These are phyloP conservation scores for Asarcornis scutulata DNA, from an alignment of 2,113 vertebrate genomes.

Conservation along the genomic window DNA sequence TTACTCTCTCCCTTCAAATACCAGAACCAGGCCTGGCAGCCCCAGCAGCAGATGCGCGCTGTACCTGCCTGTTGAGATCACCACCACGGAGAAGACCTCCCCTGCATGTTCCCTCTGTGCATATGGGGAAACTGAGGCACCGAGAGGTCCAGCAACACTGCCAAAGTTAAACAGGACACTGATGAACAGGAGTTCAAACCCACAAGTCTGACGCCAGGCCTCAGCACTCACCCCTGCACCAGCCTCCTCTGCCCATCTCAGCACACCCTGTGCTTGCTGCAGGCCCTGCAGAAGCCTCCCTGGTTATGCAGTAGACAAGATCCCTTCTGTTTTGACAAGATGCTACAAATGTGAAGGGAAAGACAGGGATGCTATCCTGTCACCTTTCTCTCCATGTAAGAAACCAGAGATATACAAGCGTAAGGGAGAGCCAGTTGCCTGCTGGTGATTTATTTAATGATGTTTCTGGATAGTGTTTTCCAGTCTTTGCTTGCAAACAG, in stretches of 20 bases:
- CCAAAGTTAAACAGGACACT: not conserved
- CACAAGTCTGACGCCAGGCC: not conserved
- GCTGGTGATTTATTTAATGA: not conserved
- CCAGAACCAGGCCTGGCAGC: not conserved
- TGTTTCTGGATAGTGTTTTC: not conserved
- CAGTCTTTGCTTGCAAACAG: not conserved
- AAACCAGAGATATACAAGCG: not conserved
- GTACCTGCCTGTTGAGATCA: not conserved
- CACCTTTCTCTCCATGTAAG: not conserved
- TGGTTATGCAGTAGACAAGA: not conserved
- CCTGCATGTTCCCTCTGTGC: accelerated
- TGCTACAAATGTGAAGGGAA: not conserved
- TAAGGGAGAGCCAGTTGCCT: accelerated
- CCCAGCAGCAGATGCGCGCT: not conserved
- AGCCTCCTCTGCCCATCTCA: no score
- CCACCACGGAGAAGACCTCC: accelerated
- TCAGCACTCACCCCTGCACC: not conserved
- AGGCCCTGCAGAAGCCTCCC: not conserved
- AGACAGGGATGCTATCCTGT: not conserved
- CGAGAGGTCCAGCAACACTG: not conserved
- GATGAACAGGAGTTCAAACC: not conserved
- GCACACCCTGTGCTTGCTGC: accelerated
- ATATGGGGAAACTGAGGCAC: not conserved
- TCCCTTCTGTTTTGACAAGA: not conserved
- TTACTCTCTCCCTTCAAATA: not conserved